phyloP scores from a whole-genome alignment of 2,888 invertebrate species.

The Dicranocentrus wangi region DNA sequence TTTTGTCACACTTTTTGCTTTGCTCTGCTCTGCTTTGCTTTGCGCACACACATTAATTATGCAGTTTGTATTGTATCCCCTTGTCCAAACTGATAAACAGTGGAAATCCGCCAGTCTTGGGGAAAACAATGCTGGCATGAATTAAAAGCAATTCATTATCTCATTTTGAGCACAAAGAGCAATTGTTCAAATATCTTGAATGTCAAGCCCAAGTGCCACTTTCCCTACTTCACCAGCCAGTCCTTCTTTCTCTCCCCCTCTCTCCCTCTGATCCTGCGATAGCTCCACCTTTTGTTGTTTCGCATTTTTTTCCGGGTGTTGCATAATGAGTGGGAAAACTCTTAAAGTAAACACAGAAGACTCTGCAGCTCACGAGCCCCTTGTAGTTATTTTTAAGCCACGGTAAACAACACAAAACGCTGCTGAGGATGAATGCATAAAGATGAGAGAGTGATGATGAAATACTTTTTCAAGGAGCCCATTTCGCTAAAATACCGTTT shows the following conservation, averaged over 20 bases:
- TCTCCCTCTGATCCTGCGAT: neutral
- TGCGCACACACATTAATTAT: neutral
- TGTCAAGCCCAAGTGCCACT: slow-evolving; percentile 18
- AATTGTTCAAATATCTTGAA: slow-evolving; percentile 3
- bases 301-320: neutral
- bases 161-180: neutral
- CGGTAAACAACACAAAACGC: neutral
- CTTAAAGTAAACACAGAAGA: neutral
- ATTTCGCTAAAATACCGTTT: neutral
- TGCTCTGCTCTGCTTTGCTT: too few relatives aligned
- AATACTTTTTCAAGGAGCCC: slow-evolving; percentile 18
- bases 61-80: too few relatives aligned
- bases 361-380: neutral
- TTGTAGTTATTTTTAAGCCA: neutral
- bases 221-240: neutral
- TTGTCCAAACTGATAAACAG: too few relatives aligned
- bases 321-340: neutral
- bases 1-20: too few relatives aligned
- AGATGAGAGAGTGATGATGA: slow-evolving; percentile 11
- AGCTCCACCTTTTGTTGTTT: neutral
- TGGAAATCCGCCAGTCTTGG: too few relatives aligned
- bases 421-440: slow-evolving; percentile 1
- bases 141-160: slow-evolving; percentile 11
- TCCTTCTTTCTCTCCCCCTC: neutral
- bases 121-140: slow-evolving; percentile 9